These are phyloP conservation scores for Fulica atra DNA, from an alignment of 2,113 vertebrate species.

Conservation along the genomic window DNA sequence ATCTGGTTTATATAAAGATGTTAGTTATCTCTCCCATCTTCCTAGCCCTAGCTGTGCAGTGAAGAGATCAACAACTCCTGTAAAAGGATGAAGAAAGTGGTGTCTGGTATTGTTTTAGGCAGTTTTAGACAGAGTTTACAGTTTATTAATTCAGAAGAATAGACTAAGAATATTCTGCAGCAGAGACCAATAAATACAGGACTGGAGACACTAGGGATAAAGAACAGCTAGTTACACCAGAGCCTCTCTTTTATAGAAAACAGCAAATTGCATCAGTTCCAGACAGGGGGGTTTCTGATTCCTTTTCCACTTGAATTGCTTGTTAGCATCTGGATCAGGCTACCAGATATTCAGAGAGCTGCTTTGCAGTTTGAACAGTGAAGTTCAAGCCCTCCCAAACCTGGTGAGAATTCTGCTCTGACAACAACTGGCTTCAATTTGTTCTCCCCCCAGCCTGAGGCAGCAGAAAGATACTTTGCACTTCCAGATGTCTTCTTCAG, in stretches of 20 bases:
- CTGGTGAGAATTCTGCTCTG: not conserved
- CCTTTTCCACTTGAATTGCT: not conserved
- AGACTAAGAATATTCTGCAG: not conserved
- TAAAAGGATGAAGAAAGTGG: not conserved
- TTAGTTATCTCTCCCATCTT: not conserved
- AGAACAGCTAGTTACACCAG: not conserved
- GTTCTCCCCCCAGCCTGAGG: not conserved
- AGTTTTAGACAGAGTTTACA: not conserved
- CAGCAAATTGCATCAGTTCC: not conserved
- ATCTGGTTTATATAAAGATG: not conserved
- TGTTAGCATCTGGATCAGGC: not conserved
- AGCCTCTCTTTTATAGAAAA: not conserved
- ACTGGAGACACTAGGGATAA: not conserved
- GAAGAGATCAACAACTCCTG: not conserved
- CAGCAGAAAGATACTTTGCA: not conserved
- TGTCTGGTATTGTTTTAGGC: not conserved
- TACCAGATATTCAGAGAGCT: not conserved
- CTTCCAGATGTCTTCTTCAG: not conserved
- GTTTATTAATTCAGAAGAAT: not conserved
- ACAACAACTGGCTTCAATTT: not conserved
- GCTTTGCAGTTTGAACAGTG: not conserved
- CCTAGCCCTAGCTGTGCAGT: not conserved
- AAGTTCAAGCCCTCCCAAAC: not conserved
- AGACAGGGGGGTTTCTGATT: not conserved
- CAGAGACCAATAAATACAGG: not conserved